Percentiles rank a stretch among this genome's conserved stretches.
Evolutionary conservation across 2,888 invertebrate genomes (phyloP).

Genomic region (Baccha elongata): DNA sequence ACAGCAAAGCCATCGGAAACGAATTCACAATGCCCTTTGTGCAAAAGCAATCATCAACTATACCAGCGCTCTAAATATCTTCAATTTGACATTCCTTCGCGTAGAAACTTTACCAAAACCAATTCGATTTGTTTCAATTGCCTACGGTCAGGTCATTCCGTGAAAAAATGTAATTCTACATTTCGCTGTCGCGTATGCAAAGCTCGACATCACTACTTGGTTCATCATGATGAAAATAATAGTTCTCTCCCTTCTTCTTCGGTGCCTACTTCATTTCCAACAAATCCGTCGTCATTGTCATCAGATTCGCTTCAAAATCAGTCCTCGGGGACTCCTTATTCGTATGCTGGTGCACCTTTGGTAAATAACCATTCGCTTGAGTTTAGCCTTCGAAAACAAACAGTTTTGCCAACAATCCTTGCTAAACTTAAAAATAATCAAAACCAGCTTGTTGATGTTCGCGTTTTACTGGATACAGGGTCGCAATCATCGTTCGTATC

Average conservation of each 20-base stretch:
- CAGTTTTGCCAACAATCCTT: slow-evolving; percentile 29
- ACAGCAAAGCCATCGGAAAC: no score
- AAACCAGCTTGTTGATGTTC: slow-evolving; percentile 16
- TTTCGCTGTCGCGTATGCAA: no score
- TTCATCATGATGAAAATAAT: not conserved
- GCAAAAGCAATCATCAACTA: no score
- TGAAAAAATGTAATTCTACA: no score
- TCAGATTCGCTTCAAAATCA: not conserved
- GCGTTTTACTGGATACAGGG: slow-evolving; percentile 24
- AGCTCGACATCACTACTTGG: no score
- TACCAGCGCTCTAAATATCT: no score
- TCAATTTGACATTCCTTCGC: no score
- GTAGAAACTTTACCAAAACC: no score
- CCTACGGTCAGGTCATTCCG: no score
- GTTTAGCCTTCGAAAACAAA: slow-evolving; percentile 19
- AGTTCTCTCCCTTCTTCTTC: not conserved
- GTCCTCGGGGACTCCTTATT: not conserved
- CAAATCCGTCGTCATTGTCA: not conserved
- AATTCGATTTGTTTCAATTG: no score
- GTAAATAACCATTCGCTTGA: slow-evolving; percentile 16
- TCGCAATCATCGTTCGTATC: slow-evolving; percentile 16
- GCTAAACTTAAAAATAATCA: slow-evolving; percentile 15
- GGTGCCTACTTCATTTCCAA: not conserved
- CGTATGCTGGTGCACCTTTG: not conserved
- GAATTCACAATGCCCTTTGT: no score